These are phyloP conservation scores for Galaxias olidus DNA, from an alignment of 2,797 vertebrate species.

Conservation along the genomic window DNA sequence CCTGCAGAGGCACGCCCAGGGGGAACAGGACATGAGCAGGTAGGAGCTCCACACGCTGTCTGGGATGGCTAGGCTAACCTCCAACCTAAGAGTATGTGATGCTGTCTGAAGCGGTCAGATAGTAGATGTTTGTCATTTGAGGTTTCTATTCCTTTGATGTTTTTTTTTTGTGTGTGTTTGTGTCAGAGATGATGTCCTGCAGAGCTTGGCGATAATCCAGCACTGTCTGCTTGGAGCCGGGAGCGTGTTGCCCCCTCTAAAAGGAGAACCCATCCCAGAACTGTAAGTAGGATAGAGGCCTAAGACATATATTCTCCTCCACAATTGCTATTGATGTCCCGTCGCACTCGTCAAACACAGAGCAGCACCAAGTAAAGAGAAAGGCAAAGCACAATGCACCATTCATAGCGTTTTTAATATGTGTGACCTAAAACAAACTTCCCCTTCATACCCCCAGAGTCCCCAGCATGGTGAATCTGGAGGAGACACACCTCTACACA, in stretches of 20 bases:
- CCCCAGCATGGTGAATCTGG: slow-evolving; percentile 88
- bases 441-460: slow-evolving; percentile 78
- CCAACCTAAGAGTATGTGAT: too few relatives aligned
- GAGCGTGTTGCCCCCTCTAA: slow-evolving; percentile 86
- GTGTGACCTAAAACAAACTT: not conserved
- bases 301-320: not conserved
- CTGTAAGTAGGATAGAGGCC: slow-evolving; percentile 78
- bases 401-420: too few relatives aligned
- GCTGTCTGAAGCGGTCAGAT: too few relatives aligned
- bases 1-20: slow-evolving; percentile 81
- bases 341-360: too few relatives aligned
- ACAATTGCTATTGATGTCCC: not conserved
- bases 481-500: slow-evolving; percentile 89
- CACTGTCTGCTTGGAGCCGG: slow-evolving; percentile 95
- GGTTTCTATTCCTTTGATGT: not conserved
- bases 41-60: slow-evolving; percentile 26
- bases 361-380: too few relatives aligned
- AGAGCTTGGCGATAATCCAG: slow-evolving; percentile 91
- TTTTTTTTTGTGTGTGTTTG: slow-evolving; percentile 17
- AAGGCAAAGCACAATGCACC: too few relatives aligned
- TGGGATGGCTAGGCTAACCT: too few relatives aligned
- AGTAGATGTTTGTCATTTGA: slow-evolving; percentile 1
- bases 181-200: slow-evolving; percentile 92
- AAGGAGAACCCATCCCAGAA: slow-evolving; percentile 87
- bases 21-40: slow-evolving; percentile 92